Evolutionary conservation across 2,113 vertebrate genomes (phyloP), one percentile per base, ranked within the genome.

Genomic region (Rhinoderma darwinii): DNA sequence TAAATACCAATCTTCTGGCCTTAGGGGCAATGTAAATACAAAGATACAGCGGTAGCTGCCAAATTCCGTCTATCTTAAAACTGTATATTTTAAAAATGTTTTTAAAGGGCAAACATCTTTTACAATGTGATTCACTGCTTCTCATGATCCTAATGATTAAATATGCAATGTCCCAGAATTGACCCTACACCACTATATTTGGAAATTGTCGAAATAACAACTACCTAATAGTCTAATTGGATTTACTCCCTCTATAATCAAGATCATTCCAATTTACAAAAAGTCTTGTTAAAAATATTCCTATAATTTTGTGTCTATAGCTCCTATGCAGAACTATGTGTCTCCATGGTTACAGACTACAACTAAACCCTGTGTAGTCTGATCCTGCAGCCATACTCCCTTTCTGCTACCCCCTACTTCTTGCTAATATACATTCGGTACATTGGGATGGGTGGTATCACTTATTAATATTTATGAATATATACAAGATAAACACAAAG

Each of bases 11-110:
- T 32, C 44, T 39, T 82, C 66, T 66, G n/a, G 79, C 79, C 37
- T 63, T 35, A 30, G 79, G 79, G 79, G 59, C 79, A 43, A 66
- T 66, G 63, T 82, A 82, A 82, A 82, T 61, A 82, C 39, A 59
- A 56, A 44, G 79, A 43, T 82, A 82, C 63, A 43, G 79, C n/a
- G 44, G 17, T 50, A 47, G 80, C 41, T 68, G 41, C 25, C 80
- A 68, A 68, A 82, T 82, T 11, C 41, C 22, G 47, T 47, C 25
- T 32, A 32, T 68, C 43, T 47, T 66, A 68, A 82, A 68, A 63
- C 27, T n/a, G n/a, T n/a, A n/a, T n/a, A 20, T 79, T 51, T 43
- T 43, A 43, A 4, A 68, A 68, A 18, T 68, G n/a, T 25, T 68
- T n/a, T 68, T 68, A 68, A 68, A 68, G 63, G 17, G 17, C 25